Evolutionary conservation across 2,888 invertebrate species (phyloP).

Genomic region (Sylvicola cinctus): DNA sequence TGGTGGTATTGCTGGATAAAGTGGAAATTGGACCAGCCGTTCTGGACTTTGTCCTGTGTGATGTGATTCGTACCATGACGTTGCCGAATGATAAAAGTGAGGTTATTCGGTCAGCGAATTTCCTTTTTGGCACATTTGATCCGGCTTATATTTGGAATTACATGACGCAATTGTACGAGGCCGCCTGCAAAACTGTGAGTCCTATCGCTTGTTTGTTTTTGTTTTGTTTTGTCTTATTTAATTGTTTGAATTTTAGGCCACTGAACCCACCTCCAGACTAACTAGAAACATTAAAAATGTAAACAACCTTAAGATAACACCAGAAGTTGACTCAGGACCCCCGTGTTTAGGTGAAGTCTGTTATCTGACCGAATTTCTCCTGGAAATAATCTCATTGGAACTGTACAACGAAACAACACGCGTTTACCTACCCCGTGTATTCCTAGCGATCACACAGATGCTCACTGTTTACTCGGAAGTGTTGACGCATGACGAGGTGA

Average conservation of each 20-base stretch:
- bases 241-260: constrained; percentile 11
- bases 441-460: constrained; percentile 40
- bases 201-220: too few species aligned
- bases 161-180: constrained; percentile 40
- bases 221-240: neutral
- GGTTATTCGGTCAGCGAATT: constrained; percentile 62
- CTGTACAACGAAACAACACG: constrained; percentile 57
- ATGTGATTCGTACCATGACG: constrained; percentile 48
- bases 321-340: constrained; percentile 39
- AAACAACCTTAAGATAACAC: constrained; percentile 10
- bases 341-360: constrained; percentile 49
- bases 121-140: constrained; percentile 63
- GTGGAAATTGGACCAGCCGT: constrained; percentile 66
- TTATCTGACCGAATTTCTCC: constrained; percentile 46
- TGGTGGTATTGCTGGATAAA: constrained; percentile 69
- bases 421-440: constrained; percentile 55
- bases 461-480: constrained; percentile 33
- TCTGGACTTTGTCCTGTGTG: constrained; percentile 52
- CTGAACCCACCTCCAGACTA: constrained; percentile 9
- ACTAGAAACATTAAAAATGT: constrained; percentile 7
- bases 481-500: constrained; percentile 32
- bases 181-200: constrained; percentile 27
- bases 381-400: constrained; percentile 55
- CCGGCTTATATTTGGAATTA: constrained; percentile 76
- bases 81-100: constrained; percentile 37